Evolutionary conservation across 2,113 vertebrate species (phyloP), one percentile per base, ranked within the genome.

Genomic region (Phalacrocorax pelagicus): DNA sequence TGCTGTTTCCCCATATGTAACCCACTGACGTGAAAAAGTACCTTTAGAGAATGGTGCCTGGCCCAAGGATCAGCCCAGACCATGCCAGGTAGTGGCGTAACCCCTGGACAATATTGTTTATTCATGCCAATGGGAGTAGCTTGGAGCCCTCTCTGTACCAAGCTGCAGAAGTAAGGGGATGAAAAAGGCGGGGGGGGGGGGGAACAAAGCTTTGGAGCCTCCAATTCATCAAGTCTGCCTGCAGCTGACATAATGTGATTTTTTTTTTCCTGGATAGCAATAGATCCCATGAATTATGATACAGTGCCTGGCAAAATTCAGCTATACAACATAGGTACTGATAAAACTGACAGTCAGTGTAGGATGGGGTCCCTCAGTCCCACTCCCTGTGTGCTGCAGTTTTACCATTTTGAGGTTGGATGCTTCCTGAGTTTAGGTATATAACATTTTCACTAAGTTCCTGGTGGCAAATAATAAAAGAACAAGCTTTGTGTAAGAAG

Each of bases 21-120:
- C 16, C 8, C 15, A 5, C n/a, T n/a, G 71, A 49, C 2, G 7
- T 15, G 24, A 34, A 36, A 44, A 70, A 54, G 10, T 11, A 12
- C 24, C 42, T 40, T 19, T 3, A 9, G 51, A 51, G 42, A 62
- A 10, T 1, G 16, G 20, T 86, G 23, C 7, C 19, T 29, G 38
- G 38, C 59, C 40, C 3, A 5, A n/a, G 69, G 57, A 27, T 15
- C 47, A 22, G 51, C 2, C 0, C 36, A 57, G 49, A 19, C 20
- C 1, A 0, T 5, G 3, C 36, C 72, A 55, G 70, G 47, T 11
- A 6, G 22, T 6, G n/a, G 32, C 9, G 3, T 1, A 4, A 5
- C 20, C 32, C 29, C 12, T 34, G 40, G 15, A 5, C 29, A 27
- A 2, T 3, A 0, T 3, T 11, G 19, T 52, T 59, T 51, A 40